Conservation (phyloP, 2,888 invertebrate genomes). For the Gymnocheta viridis region DNA sequence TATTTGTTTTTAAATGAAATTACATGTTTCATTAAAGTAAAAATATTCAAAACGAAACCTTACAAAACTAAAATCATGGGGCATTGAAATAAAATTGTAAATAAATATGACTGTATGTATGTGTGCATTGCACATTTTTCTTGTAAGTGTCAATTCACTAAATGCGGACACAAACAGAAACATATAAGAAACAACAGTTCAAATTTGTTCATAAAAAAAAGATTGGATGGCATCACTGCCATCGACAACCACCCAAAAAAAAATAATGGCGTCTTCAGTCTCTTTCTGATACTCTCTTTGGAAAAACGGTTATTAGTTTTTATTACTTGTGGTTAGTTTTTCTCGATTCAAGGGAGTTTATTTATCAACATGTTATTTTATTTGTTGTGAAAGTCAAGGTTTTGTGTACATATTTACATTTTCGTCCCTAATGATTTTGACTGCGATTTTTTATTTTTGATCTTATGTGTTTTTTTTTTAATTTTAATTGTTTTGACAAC, state of each 20-base stretch:
- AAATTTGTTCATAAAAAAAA: neutral
- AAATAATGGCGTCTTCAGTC: conserved; percentile 17
- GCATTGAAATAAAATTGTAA: too few species aligned
- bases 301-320: neutral
- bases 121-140: too few species aligned
- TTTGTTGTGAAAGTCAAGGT: conserved; percentile 71
- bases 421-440: conserved; percentile 20
- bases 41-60: too few species aligned
- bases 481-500: neutral
- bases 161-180: neutral
- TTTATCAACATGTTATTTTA: conserved; percentile 61
- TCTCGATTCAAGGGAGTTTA: conserved; percentile 70
- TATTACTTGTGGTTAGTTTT: neutral
- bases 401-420: conserved; percentile 32
- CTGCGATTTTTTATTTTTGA: conserved; percentile 44
- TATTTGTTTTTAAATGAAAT: too few species aligned
- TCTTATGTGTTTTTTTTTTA: neutral
- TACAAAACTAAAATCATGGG: neutral
- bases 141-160: neutral
- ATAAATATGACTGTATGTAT: too few species aligned
- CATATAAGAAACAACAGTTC: too few species aligned
- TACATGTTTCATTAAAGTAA: too few species aligned
- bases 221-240: conserved; percentile 4
- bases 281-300: conserved; percentile 24
- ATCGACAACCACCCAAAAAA: neutral